phyloP scores from a whole-genome alignment of 2,888 invertebrate genomes.

The Lochmaea capreae region DNA sequence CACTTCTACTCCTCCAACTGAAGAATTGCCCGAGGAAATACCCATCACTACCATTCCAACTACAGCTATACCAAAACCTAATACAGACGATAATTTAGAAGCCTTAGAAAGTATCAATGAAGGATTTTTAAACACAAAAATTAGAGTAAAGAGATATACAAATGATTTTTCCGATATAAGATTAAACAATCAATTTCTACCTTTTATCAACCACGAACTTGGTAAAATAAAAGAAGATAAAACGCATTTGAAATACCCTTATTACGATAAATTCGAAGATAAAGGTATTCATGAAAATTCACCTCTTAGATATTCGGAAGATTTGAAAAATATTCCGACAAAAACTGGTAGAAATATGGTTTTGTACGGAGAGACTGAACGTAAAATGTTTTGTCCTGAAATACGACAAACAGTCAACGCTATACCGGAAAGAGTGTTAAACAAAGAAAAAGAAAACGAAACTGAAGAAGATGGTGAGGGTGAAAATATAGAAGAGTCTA shows the following conservation, averaged over 20 bases:
- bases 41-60: constrained; percentile 45
- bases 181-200: constrained; percentile 55
- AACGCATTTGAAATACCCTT: constrained; percentile 72
- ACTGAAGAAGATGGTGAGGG: constrained; percentile 49
- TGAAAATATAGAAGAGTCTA: constrained; percentile 57
- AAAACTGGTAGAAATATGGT: constrained; percentile 76
- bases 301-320: constrained; percentile 75
- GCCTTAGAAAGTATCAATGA: constrained; percentile 31
- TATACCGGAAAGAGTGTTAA: constrained; percentile 66
- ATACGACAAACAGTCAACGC: constrained; percentile 70
- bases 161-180: constrained; percentile 54
- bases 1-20: constrained; percentile 28
- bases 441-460: constrained; percentile 49
- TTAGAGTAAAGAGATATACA: constrained; percentile 44
- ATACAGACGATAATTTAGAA: constrained; percentile 14
- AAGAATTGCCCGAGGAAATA: constrained; percentile 40
- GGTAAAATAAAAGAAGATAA: constrained; percentile 42
- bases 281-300: constrained; percentile 68
- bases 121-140: constrained; percentile 27
- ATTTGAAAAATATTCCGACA: constrained; percentile 72
- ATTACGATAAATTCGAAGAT: constrained; percentile 67
- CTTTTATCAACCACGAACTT: constrained; percentile 52
- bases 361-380: constrained; percentile 75
- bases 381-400: constrained; percentile 68
- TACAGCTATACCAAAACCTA: constrained; percentile 43